Base-by-base conservation (phyloP, 2,797 vertebrate genomes). In the Thripadectes ignobilis region DNA sequence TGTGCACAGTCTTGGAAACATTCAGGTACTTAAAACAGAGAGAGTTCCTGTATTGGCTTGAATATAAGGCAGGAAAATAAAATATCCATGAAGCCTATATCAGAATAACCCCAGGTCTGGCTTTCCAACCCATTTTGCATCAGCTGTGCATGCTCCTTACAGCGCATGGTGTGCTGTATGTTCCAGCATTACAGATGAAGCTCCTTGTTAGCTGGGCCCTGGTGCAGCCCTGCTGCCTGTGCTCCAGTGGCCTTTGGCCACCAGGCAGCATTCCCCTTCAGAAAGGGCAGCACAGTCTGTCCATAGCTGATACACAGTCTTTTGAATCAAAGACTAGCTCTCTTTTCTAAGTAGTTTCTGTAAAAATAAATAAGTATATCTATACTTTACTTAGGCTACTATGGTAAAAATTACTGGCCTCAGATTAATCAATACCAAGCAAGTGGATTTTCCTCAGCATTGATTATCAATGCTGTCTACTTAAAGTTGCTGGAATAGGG, bases 1-100 rank as follows among this genome's bases (percentile, higher is more conserved):
- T 94, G 88, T 81, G 80, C 79, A 43, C 43, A 92, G 58, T 69
- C 88, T 82, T 86, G 69, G 89, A 81, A 94, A 43, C 73, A 24
- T 61, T 82, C 89, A 81, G 89, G 82, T 93, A 30, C 82, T 71
- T 69, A 32, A 92, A 79, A 89, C 55, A 62, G 52, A 46, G 87
- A 73, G 51, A 93, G 69, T 38, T 81, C 16, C 72, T 88, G 52
- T 49, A n/a, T 15, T 91, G 62, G 36, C 72, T 45, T 34, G 59
- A 72, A 29, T 76, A 52, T 34, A 73, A 84, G 54, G 27, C 55
- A 65, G 45, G 43, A 26, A 63, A 75, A 76, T 26, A 49, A 80
- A 80, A 15, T 15, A 39, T 4, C 57, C 36, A 6, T 22, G 57
- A 49, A 79, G 36, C 36, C 17, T 34, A 2, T 43, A 84, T 92